A percentile compares a stretch with the other conserved stretches of the same genome.
Conservation (phyloP, 2,113 vertebrate genomes). For the Rhea pennata region DNA sequence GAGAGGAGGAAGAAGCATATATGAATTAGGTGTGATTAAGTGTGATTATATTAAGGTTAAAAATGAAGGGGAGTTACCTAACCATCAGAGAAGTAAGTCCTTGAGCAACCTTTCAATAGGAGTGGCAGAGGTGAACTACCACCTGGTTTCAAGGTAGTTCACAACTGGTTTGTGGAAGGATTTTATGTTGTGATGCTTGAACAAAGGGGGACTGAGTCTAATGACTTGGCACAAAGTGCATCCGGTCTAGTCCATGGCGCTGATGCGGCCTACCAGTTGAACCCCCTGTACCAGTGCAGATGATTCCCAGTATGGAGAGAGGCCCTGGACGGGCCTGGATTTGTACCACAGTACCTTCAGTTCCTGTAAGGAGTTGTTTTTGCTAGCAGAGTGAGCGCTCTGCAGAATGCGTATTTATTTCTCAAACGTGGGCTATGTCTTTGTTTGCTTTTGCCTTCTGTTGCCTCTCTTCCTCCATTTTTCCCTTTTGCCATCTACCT, state of each 20-base stretch:
- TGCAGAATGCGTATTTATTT: not conserved
- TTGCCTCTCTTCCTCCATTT: not conserved
- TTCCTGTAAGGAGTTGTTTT: not conserved
- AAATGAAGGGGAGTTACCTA: not conserved
- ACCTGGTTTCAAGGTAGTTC: not conserved
- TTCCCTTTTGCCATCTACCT: not conserved
- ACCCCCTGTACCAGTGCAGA: too few relatives aligned
- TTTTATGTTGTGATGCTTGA: not conserved
- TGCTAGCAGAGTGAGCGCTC: not conserved
- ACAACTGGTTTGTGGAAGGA: not conserved
- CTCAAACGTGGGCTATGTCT: not conserved
- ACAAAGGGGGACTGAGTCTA: not conserved
- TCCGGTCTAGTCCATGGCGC: accelerated
- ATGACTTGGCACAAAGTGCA: not conserved
- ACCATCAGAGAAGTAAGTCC: not conserved
- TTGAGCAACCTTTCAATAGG: not conserved
- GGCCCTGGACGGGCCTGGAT: not conserved
- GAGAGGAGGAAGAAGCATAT: not conserved
- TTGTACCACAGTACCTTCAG: not conserved
- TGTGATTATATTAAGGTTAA: slow-evolving; percentile 5
- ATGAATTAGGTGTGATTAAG: not conserved
- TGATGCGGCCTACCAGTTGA: not conserved
- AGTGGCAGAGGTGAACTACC: not conserved
- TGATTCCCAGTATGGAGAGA: not conserved
- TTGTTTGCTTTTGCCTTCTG: not conserved